These are phyloP conservation scores for Pristionchus japonicus DNA, from an alignment of 2,888 invertebrate species.

Conservation along the genomic window DNA sequence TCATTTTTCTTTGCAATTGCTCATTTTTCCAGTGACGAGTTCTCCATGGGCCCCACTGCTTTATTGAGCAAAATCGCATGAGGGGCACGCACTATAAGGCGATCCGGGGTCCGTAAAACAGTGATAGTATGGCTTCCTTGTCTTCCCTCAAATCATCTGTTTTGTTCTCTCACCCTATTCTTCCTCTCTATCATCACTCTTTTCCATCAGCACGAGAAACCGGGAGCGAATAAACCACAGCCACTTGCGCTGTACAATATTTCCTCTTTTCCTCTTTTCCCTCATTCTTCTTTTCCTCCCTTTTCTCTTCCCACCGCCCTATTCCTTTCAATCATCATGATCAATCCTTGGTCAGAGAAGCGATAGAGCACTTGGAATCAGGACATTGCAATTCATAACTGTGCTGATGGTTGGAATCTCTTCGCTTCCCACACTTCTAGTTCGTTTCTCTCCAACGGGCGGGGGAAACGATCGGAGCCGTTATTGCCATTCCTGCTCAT, in stretches of 20 bases:
- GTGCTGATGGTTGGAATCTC: background rate
- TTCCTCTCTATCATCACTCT: background rate
- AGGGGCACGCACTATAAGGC: no score
- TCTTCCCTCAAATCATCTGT: background rate
- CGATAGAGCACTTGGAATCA: no score
- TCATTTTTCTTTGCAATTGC: background rate
- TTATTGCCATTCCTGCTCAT: no score
- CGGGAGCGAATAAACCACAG: background rate
- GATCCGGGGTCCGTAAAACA: no score
- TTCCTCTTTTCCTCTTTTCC: background rate
- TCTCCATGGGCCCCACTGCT: no score
- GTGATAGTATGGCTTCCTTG: background rate
- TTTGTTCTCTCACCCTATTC: background rate
- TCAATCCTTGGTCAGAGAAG: no score
- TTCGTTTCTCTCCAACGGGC: background rate
- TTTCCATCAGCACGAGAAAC: background rate
- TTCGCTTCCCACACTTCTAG: no score
- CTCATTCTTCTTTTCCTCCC: background rate
- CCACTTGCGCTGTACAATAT: constrained; percentile 8
- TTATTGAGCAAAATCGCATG: no score
- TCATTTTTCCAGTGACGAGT: background rate
- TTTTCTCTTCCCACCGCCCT: background rate
- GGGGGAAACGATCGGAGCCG: no score
- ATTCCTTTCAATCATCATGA: background rate
- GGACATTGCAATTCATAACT: background rate